phyloP scores from a whole-genome alignment of 2,113 vertebrate genomes.

The Hemicordylus capensis region DNA sequence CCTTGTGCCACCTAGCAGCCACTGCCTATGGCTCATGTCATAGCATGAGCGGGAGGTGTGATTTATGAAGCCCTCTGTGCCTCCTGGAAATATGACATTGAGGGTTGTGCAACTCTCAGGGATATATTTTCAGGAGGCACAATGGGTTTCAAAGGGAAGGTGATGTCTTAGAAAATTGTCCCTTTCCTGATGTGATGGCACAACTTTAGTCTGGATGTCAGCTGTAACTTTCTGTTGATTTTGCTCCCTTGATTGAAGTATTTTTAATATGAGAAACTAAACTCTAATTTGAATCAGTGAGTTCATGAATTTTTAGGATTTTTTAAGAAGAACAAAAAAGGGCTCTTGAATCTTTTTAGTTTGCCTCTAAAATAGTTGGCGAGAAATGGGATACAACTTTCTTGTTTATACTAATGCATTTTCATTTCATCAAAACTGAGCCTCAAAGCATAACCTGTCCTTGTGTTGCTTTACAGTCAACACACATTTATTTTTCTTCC shows the following conservation, averaged over 20 bases:
- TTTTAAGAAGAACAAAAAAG: background rate
- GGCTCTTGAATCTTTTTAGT: conserved; percentile 7
- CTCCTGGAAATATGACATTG: too few species aligned
- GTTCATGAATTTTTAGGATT: background rate
- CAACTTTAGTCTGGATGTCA: too few species aligned
- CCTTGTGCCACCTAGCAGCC: too few species aligned
- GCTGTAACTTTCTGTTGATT: background rate
- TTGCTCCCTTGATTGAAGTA: background rate
- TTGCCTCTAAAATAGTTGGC: background rate
- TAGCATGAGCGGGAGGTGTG: too few species aligned
- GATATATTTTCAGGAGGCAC: too few species aligned
- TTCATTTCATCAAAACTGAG: conserved; percentile 11
- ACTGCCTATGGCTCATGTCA: too few species aligned
- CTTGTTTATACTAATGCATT: rapidly evolving
- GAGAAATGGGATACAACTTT: background rate
- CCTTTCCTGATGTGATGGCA: too few species aligned
- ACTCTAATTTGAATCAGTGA: background rate
- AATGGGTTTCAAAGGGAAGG: too few species aligned
- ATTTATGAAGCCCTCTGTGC: too few species aligned
- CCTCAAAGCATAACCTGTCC: background rate
- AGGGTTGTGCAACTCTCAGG: too few species aligned
- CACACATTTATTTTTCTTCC: background rate
- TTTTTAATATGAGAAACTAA: background rate
- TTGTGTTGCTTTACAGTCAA: background rate
- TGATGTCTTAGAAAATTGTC: too few species aligned